Evolutionary conservation across 1,140 invertebrate genomes (phyloP).

Genomic region (Heliconius nattereri): DNA sequence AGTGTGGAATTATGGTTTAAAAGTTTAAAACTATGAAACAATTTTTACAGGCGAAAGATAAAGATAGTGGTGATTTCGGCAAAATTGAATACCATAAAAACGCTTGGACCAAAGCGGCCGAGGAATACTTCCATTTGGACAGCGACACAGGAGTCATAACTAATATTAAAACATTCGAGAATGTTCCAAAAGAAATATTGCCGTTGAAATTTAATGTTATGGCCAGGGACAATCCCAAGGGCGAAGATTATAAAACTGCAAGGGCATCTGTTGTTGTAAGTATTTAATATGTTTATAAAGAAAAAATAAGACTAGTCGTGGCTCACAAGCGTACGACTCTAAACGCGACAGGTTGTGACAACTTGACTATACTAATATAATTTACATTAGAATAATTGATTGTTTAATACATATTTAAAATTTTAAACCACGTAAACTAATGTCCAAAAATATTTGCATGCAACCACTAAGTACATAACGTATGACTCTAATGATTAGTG

Average conservation of each 20-base stretch:
- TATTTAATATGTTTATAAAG: not conserved
- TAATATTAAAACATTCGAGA: constrained; percentile 87
- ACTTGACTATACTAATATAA: no score
- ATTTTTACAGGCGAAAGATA: constrained; percentile 86
- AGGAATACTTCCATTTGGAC: constrained; percentile 89
- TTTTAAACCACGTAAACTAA: no score
- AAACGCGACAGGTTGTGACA: no score
- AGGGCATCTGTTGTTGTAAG: constrained; percentile 85
- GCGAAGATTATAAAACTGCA: constrained; percentile 83
- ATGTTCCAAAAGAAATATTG: constrained; percentile 82
- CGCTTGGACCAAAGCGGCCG: constrained; percentile 82
- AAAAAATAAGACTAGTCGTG: no score
- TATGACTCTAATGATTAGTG: no score
- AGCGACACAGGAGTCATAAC: constrained; percentile 87
- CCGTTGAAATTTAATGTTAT: constrained; percentile 89
- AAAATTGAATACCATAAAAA: constrained; percentile 87
- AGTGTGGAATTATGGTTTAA: no score
- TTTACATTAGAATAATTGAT: no score
- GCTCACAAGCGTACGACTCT: no score
- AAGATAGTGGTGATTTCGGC: constrained; percentile 90
- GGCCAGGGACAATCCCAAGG: constrained; percentile 88
- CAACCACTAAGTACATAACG: no score
- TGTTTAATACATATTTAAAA: no score
- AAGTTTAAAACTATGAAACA: not conserved
- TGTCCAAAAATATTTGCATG: no score